A percentile compares a stretch with the other conserved stretches of the same genome.
Conservation (phyloP, 92 coral and sea anemone species). For the Hydrozoanthus gracilis region DNA sequence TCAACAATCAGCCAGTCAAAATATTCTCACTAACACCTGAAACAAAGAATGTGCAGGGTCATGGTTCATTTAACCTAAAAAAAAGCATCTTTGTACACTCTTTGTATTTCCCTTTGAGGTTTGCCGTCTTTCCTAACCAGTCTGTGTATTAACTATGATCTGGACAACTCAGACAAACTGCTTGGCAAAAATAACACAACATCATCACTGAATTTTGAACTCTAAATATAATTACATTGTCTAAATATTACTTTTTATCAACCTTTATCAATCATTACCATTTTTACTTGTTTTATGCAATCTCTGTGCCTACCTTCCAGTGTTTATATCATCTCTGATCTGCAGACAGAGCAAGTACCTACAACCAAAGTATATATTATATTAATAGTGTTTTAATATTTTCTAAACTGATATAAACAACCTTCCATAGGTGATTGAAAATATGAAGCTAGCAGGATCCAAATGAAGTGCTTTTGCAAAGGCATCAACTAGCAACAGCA, state of each 20-base stretch:
- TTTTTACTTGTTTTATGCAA: background rate
- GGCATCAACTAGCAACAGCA: background rate
- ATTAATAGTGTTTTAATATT: no score
- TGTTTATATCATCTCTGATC: constrained; percentile 94
- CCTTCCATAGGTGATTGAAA: background rate
- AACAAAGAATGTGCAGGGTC: no score
- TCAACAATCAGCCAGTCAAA: no score
- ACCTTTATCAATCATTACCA: background rate
- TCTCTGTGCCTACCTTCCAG: constrained; percentile 81
- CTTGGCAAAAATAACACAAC: background rate
- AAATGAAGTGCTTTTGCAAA: background rate
- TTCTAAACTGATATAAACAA: no score
- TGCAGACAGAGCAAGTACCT: constrained; percentile 93
- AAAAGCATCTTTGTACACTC: no score
- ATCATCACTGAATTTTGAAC: background rate
- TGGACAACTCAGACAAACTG: no score
- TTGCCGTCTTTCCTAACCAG: no score
- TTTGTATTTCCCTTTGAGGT: no score
- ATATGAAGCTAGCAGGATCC: background rate
- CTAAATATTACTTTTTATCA: no score
- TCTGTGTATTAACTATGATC: no score
- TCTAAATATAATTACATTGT: background rate
- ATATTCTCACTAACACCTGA: no score
- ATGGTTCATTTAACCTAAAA: no score
- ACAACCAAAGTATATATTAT: background rate